Conservation (phyloP, 2,888 invertebrate species). For the Blastobasis lacticolella region DNA sequence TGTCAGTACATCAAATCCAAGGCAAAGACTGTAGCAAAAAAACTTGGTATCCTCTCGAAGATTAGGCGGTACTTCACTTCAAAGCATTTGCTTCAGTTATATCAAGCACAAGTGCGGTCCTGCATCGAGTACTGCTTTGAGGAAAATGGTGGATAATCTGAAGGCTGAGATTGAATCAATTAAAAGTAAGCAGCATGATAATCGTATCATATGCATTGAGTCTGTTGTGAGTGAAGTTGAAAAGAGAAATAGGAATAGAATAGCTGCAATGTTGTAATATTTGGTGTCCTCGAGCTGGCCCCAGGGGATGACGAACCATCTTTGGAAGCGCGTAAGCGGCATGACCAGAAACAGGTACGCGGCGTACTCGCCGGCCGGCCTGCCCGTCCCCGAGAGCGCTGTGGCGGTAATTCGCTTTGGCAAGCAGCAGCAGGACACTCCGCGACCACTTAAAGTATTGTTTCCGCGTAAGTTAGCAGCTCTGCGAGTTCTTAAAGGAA, state of each 20-base stretch:
- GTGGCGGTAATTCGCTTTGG: slow-evolving; percentile 5
- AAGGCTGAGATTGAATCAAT: background rate
- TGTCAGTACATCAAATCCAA: too few species aligned
- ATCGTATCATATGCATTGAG: background rate
- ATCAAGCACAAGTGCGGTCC: too few species aligned
- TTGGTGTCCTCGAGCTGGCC: too few species aligned
- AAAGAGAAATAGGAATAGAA: background rate
- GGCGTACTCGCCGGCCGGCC: background rate
- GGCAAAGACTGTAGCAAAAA: too few species aligned
- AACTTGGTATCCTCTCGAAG: too few species aligned
- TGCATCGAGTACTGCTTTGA: too few species aligned
- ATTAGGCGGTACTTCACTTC: too few species aligned
- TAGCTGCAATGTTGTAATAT: background rate
- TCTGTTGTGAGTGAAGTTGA: background rate
- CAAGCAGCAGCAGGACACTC: slow-evolving; percentile 2
- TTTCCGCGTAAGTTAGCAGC: slow-evolving; percentile 2
- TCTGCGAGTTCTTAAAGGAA: slow-evolving; percentile 1
- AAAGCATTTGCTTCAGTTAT: too few species aligned
- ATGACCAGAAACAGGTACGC: background rate
- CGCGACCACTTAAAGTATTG: slow-evolving; percentile 2
- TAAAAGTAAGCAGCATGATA: background rate
- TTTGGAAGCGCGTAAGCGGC: background rate
- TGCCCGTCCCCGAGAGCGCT: too few species aligned
- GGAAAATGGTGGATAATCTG: background rate
- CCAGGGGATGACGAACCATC: background rate